phyloP scores from a whole-genome alignment of 2,113 vertebrate genomes.

The Bufo gargarizans region DNA sequence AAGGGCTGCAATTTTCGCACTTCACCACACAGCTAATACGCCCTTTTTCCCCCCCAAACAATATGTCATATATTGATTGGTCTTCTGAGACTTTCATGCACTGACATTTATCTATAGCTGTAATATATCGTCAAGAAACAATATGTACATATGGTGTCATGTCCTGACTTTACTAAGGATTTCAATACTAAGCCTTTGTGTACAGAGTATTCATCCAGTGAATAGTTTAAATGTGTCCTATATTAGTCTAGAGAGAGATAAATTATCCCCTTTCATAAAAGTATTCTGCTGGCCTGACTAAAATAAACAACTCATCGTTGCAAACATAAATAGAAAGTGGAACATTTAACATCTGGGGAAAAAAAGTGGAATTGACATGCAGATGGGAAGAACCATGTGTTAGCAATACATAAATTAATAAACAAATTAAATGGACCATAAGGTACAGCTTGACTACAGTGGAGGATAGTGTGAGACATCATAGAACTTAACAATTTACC shows the following conservation, averaged over 20 bases:
- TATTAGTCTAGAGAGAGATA: background rate
- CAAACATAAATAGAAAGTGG: background rate
- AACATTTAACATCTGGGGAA: background rate
- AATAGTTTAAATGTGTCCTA: background rate
- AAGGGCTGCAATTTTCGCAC: too few species aligned
- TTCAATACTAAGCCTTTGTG: background rate
- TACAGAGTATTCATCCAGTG: background rate
- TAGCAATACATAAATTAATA: too few species aligned
- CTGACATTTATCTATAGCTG: background rate
- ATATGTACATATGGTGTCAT: background rate
- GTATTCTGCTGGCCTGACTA: background rate
- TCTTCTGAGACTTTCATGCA: background rate
- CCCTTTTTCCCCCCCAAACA: too few species aligned
- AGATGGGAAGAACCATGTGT: background rate
- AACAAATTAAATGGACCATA: background rate
- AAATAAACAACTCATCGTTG: background rate
- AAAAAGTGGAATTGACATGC: constrained; percentile 3
- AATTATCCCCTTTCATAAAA: constrained; percentile 9
- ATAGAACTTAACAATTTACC: background rate
- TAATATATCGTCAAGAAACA: background rate
- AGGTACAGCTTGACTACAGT: background rate
- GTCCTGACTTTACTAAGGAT: background rate
- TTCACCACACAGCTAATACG: too few species aligned
- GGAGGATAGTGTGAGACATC: background rate
- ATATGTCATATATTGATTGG: too few species aligned